These are phyloP conservation scores for Amazona guildingii DNA, from an alignment of 2,113 vertebrate genomes.

Conservation along the genomic window DNA sequence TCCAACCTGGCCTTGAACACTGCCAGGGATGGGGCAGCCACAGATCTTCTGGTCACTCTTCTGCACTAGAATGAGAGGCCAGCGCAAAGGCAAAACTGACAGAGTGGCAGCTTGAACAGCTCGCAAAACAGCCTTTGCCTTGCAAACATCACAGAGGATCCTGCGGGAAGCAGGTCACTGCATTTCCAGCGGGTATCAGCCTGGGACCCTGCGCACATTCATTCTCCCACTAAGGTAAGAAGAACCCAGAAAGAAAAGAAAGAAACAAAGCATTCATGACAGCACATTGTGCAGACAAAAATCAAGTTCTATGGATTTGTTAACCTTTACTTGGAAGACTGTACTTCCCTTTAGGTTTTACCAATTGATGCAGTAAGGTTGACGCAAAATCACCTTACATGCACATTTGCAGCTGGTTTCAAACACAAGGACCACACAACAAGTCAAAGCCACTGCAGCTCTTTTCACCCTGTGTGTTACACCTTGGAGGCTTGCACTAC, in stretches of 20 bases:
- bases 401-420: neutral
- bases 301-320: neutral
- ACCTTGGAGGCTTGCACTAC: neutral
- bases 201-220: neutral
- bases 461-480: neutral
- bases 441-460: neutral
- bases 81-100: neutral
- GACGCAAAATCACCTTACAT: fast-evolving
- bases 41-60: neutral
- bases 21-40: neutral
- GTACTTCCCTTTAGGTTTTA: neutral
- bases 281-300: neutral
- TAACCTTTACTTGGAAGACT: neutral
- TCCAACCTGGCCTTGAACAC: neutral
- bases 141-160: neutral
- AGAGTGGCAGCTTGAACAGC: neutral
- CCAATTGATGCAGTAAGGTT: fast-evolving
- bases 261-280: too few relatives aligned
- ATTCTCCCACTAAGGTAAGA: neutral
- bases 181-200: neutral
- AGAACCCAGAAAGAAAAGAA: neutral
- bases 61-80: neutral
- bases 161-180: neutral
- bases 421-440: fast-evolving
- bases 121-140: neutral